These are phyloP conservation scores for Pygoscelis antarcticus DNA, from an alignment of 2,113 vertebrate species.

Conservation along the genomic window DNA sequence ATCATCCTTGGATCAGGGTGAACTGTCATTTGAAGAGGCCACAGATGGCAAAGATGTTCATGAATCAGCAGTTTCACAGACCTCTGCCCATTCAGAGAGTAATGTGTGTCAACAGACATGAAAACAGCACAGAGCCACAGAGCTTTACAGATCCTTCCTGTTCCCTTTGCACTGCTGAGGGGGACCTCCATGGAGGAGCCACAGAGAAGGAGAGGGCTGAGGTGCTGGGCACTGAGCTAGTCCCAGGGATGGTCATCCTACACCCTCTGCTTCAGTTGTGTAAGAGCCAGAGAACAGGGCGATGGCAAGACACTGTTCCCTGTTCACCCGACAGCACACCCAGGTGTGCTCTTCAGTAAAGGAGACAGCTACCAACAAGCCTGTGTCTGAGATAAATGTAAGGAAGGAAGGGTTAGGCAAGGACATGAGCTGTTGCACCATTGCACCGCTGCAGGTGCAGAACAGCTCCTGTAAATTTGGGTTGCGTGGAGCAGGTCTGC, in stretches of 20 bases:
- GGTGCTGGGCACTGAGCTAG: neutral
- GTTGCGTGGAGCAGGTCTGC: neutral
- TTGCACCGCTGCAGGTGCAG: neutral
- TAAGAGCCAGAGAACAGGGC: neutral
- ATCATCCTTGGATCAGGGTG: slow-evolving; percentile 4
- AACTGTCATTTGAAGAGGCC: slow-evolving; percentile 19
- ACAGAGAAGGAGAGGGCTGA: neutral
- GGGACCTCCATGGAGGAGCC: neutral
- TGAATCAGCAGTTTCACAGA: slow-evolving; percentile 45
- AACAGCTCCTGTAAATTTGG: neutral
- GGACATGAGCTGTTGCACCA: neutral
- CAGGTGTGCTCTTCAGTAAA: neutral
- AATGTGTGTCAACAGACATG: neutral
- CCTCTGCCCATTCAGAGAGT: slow-evolving; percentile 5
- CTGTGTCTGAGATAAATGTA: neutral
- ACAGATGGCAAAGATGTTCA: slow-evolving; percentile 8
- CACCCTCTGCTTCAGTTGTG: neutral
- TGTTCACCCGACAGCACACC: neutral
- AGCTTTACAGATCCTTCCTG: neutral
- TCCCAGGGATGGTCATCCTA: neutral
- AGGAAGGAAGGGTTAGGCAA: neutral
- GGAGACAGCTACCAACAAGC: neutral
- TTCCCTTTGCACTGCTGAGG: neutral
- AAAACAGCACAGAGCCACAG: neutral
- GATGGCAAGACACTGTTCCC: neutral